These are phyloP conservation scores for Micronycteris hirsuta DNA, from an alignment of 2,113 vertebrate genomes.

Conservation along the genomic window DNA sequence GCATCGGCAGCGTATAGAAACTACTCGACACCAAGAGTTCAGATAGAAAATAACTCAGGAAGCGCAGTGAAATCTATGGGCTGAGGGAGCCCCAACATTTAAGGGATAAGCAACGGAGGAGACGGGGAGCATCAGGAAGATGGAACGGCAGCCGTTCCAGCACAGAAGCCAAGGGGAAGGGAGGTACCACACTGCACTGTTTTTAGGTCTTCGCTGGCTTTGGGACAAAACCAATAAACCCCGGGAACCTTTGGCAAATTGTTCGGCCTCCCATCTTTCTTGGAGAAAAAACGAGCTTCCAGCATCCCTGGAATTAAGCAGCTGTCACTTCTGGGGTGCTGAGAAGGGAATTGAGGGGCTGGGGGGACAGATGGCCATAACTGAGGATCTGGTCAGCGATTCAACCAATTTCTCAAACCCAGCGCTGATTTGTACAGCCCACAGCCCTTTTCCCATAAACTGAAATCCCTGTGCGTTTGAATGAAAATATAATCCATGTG, in stretches of 20 bases:
- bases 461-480: conserved; percentile 26
- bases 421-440: not conserved
- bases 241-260: conserved; percentile 27
- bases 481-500: conserved; percentile 57
- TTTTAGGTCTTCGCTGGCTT: conserved; percentile 7
- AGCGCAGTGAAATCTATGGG: not conserved
- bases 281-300: conserved; percentile 3
- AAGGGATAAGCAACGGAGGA: not conserved
- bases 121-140: not conserved
- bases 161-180: conserved; percentile 41
- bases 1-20: fast-evolving
- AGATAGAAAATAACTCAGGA: not conserved
- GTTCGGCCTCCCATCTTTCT: not conserved
- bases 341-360: not conserved
- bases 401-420: not conserved
- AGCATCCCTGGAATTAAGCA: not conserved
- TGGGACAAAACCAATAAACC: conserved; percentile 19
- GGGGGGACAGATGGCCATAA: not conserved
- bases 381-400: not conserved
- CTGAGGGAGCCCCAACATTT: not conserved
- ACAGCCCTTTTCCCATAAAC: conserved; percentile 44
- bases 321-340: conserved; percentile 9
- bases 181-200: not conserved
- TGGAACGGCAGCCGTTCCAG: not conserved
- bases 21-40: not conserved